A percentile compares a stretch with the other conserved stretches of the same genome.
phyloP scores from a whole-genome alignment of 2,888 invertebrate genomes.

The Sphaerophoria taeniata region DNA sequence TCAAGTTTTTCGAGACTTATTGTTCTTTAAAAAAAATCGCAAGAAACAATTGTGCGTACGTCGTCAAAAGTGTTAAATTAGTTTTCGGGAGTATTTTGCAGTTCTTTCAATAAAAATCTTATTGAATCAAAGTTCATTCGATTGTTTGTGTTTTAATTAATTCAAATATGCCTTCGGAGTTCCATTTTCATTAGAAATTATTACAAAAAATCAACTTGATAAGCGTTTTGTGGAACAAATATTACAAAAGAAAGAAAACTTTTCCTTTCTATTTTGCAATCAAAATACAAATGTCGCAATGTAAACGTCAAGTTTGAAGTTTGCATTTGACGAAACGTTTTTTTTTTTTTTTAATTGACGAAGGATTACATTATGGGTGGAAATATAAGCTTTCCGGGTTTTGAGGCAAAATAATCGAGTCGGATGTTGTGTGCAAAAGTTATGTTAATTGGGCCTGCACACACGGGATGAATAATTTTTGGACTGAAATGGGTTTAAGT shows the following conservation, averaged over 20 bases:
- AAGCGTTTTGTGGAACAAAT: conserved; percentile 2
- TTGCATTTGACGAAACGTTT: conserved; percentile 32
- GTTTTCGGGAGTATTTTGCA: conserved; percentile 14
- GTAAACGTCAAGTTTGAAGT: conserved; percentile 67
- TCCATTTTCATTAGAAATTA: conserved; percentile 61
- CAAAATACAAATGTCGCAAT: conserved; percentile 72
- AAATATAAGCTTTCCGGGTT: too few relatives aligned
- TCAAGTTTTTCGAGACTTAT: conserved; percentile 8
- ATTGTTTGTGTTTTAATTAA: conserved; percentile 26
- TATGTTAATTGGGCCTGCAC: too few relatives aligned
- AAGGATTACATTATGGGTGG: conserved; percentile 10
- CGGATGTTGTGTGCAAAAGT: too few relatives aligned
- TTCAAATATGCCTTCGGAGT: conserved; percentile 60
- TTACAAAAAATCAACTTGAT: conserved; percentile 44
- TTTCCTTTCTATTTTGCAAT: conserved; percentile 72
- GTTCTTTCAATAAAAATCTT: not conserved
- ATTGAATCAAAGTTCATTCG: not conserved
- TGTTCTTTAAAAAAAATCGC: conserved; percentile 33
- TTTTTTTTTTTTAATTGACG: conserved; percentile 20
- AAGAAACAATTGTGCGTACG: conserved; percentile 63
- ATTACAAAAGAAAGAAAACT: conserved; percentile 47
- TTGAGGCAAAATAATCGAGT: too few relatives aligned
- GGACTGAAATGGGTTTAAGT: too few relatives aligned
- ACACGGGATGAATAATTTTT: too few relatives aligned
- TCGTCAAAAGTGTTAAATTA: conserved; percentile 36